Evolutionary conservation across 1,140 invertebrate genomes (phyloP).

Genomic region (Drosophila prosaltans): DNA sequence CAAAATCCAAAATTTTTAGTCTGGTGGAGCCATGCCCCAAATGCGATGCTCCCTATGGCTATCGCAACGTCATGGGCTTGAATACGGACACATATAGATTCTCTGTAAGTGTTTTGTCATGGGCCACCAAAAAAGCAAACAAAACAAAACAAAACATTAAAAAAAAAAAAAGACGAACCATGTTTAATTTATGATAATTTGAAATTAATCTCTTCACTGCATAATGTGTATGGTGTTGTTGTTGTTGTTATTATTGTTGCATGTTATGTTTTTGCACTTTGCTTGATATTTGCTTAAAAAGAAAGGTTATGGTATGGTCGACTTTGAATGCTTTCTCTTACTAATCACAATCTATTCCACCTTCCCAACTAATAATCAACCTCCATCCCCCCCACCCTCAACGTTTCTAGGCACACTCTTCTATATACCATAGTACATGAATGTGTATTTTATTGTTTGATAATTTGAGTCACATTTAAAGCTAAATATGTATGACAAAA

Average conservation of each 20-base stretch:
- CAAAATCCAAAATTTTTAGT: constrained; percentile 84
- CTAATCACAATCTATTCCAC: neutral
- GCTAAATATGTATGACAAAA: neutral
- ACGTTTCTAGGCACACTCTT: neutral
- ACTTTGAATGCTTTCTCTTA: neutral
- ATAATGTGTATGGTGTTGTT: neutral
- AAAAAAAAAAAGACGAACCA: neutral
- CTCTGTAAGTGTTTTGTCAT: constrained; percentile 88
- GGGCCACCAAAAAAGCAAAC: constrained; percentile 3
- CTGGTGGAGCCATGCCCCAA: constrained; percentile 89
- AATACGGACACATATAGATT: constrained; percentile 90
- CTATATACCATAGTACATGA: neutral
- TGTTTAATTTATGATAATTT: constrained; percentile 17
- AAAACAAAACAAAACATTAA: neutral
- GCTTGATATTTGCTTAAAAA: constrained; percentile 16
- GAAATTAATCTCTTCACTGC: neutral
- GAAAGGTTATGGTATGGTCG: constrained; percentile 1
- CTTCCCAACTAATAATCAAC: neutral
- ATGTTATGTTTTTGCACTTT: constrained; percentile 19
- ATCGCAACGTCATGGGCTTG: constrained; percentile 94
- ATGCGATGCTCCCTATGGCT: constrained; percentile 93
- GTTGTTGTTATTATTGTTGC: constrained; percentile 36
- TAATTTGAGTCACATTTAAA: constrained; percentile 2
- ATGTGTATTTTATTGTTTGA: neutral
- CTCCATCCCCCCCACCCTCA: neutral